These are phyloP conservation scores for Eugnorisma glareosa DNA, from an alignment of 2,888 invertebrate genomes.

Conservation along the genomic window DNA sequence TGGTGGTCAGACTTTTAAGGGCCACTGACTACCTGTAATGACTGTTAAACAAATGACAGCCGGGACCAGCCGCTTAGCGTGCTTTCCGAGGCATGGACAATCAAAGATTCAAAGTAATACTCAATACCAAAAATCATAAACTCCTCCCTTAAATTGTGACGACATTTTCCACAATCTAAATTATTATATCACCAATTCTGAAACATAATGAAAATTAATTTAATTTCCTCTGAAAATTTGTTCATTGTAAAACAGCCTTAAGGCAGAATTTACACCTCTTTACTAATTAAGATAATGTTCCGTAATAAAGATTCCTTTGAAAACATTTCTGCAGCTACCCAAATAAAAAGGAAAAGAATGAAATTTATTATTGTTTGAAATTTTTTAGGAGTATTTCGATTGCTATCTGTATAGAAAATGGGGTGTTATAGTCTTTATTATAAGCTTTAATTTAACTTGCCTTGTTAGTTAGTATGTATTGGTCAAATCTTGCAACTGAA, in stretches of 20 bases:
- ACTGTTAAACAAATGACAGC: too few relatives aligned
- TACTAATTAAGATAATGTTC: conserved; percentile 79
- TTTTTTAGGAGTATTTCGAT: conserved; percentile 44
- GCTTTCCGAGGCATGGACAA: too few relatives aligned
- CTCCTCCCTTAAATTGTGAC: not conserved
- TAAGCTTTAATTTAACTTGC: too few relatives aligned
- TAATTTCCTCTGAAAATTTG: conserved; percentile 24
- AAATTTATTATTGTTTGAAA: conserved; percentile 64
- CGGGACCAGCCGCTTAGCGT: too few relatives aligned
- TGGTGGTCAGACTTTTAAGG: too few relatives aligned
- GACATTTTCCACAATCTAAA: not conserved
- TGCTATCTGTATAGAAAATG: conserved; percentile 41
- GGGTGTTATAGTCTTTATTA: conserved; percentile 32
- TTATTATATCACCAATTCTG: not conserved
- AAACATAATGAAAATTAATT: conserved; percentile 42
- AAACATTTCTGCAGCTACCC: conserved; percentile 68
- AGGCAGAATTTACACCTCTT: conserved; percentile 75
- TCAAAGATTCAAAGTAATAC: too few relatives aligned
- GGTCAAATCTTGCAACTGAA: too few relatives aligned
- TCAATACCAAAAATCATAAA: not conserved
- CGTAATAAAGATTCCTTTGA: conserved; percentile 72
- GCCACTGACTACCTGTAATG: too few relatives aligned
- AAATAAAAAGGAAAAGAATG: conserved; percentile 62
- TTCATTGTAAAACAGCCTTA: conserved; percentile 50
- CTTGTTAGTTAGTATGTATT: too few relatives aligned